phyloP scores from a whole-genome alignment of 2,113 vertebrate genomes.

The Myotis yumanensis region DNA sequence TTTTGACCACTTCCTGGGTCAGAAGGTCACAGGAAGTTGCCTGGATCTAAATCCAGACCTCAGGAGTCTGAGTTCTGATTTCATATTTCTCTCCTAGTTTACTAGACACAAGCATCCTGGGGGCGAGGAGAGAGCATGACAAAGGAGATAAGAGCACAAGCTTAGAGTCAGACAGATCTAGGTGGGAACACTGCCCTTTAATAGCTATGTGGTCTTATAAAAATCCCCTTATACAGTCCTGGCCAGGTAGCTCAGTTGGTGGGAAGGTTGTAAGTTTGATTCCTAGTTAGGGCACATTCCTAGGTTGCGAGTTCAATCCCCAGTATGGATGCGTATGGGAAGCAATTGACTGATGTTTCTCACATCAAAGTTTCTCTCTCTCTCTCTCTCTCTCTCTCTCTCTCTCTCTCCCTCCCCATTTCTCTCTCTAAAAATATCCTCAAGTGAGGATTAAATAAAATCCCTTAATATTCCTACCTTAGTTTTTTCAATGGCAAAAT shows the following conservation, averaged over 20 bases:
- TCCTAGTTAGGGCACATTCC: too few species aligned
- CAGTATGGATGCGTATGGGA: background rate
- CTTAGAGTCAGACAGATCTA: background rate
- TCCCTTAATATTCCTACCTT: background rate
- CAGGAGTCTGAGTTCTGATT: background rate
- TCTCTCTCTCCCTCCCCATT: background rate
- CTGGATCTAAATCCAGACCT: background rate
- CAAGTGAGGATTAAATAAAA: background rate
- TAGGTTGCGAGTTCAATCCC: background rate
- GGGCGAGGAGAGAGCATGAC: background rate
- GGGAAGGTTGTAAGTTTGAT: background rate
- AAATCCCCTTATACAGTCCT: background rate
- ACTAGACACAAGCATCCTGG: background rate
- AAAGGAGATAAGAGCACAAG: background rate
- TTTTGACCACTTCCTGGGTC: background rate
- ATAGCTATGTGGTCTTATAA: background rate
- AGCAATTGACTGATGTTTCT: background rate
- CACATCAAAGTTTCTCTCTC: background rate
- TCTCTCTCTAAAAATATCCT: background rate
- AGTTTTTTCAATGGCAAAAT: background rate
- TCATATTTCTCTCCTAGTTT: background rate
- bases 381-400: background rate
- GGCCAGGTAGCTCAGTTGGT: background rate
- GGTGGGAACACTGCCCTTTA: too few species aligned
- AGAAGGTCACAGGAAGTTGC: background rate